These are phyloP conservation scores for Brachypodius melanocephalos DNA, from an alignment of 2,113 vertebrate genomes.

Conservation along the genomic window DNA sequence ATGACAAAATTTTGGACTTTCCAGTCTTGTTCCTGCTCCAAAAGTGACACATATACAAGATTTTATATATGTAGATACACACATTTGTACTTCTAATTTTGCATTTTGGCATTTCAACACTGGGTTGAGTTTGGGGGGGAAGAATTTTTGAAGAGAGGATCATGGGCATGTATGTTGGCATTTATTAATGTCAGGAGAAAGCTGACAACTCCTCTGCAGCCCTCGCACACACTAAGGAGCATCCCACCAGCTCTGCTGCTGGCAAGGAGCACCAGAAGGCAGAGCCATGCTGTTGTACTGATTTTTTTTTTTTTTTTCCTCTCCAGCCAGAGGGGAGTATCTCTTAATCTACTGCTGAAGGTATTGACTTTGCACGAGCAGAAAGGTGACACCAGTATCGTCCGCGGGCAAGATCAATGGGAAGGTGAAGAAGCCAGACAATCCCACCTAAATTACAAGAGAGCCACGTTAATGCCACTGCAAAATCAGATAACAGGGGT, in stretches of 20 bases:
- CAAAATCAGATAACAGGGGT: not conserved
- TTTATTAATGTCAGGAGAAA: not conserved
- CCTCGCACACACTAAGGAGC: fast-evolving
- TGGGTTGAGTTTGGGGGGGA: not conserved
- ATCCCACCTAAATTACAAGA: not conserved
- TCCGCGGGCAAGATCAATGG: not conserved
- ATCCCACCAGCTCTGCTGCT: not conserved
- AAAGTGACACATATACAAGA: not conserved
- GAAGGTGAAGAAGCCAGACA: not conserved
- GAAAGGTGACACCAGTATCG: not conserved
- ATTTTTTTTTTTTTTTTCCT: not conserved
- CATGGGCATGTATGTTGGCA: not conserved
- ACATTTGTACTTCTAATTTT: not conserved
- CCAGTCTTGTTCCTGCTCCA: not conserved
- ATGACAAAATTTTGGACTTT: not conserved
- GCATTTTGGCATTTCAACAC: not conserved
- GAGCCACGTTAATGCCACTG: not conserved
- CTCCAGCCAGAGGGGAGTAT: not conserved
- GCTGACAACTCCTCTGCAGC: not conserved
- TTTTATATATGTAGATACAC: fast-evolving
- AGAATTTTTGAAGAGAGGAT: not conserved
- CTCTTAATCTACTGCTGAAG: not conserved
- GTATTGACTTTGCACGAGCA: not conserved
- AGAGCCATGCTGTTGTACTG: not conserved
- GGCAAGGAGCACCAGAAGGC: not conserved